Evolutionary conservation across 2,888 invertebrate genomes (phyloP).

Genomic region (Clusia tigrina): DNA sequence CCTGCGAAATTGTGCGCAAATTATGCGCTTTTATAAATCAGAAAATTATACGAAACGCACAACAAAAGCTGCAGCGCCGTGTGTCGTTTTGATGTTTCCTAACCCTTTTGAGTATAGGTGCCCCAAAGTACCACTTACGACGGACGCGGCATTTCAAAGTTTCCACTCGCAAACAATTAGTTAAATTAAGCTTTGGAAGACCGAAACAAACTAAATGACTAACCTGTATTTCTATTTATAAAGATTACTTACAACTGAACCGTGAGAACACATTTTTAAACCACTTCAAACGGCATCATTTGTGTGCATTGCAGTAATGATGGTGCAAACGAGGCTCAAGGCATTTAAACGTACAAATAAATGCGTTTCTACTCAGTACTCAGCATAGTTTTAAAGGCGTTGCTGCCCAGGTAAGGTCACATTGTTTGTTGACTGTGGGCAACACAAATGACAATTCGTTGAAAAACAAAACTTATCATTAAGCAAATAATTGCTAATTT

Average conservation of each 20-base stretch:
- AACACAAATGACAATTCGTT: not conserved
- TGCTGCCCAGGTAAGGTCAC: not conserved
- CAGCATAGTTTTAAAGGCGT: not conserved
- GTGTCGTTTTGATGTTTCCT: slow-evolving; percentile 7
- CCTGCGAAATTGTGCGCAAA: slow-evolving; percentile 20
- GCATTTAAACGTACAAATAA: not conserved
- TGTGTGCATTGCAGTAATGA: not conserved
- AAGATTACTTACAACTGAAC: too few relatives aligned
- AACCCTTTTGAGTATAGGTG: too few relatives aligned
- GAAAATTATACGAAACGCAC: slow-evolving; percentile 1
- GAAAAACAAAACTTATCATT: not conserved
- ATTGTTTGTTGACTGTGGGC: not conserved
- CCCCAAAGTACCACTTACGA: too few relatives aligned
- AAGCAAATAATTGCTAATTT: not conserved
- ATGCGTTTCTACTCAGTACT: not conserved
- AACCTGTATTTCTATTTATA: too few relatives aligned
- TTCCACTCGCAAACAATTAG: too few relatives aligned
- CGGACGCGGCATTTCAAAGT: slow-evolving; percentile 4
- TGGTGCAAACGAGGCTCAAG: not conserved
- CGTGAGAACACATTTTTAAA: not conserved
- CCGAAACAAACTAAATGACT: too few relatives aligned
- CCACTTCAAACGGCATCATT: not conserved
- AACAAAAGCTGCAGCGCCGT: too few relatives aligned
- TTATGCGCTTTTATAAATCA: slow-evolving; percentile 12
- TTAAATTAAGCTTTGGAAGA: too few relatives aligned